Conservation (phyloP, 2,888 invertebrate species). For the Gari tellinella region DNA sequence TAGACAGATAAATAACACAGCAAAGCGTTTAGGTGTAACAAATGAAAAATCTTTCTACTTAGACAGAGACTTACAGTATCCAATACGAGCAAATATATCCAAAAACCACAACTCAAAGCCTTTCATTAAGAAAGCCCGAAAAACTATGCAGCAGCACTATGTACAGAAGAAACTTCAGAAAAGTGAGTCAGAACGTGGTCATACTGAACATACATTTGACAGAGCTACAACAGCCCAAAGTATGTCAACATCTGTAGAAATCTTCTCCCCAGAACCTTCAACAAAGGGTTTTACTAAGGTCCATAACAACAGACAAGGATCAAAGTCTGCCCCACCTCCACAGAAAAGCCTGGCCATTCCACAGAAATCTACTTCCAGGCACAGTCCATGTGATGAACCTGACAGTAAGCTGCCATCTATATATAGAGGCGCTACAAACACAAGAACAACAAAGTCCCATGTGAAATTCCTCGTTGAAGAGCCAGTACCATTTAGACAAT, state of each 20-base stretch:
- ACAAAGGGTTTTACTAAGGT: constrained; percentile 20
- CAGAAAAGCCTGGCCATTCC: constrained; percentile 34
- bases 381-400: constrained; percentile 34
- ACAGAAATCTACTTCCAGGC: constrained; percentile 25
- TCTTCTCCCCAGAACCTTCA: constrained; percentile 42
- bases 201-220: constrained; percentile 39
- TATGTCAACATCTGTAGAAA: constrained; percentile 57
- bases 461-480: constrained; percentile 62
- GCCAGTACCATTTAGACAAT: constrained; percentile 33
- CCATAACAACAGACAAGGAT: constrained; percentile 44
- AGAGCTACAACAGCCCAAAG: constrained; percentile 48
- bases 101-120: constrained; percentile 71
- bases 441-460: constrained; percentile 57
- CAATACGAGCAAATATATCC: constrained; percentile 65
- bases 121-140: constrained; percentile 70
- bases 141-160: constrained; percentile 60
- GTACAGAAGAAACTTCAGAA: constrained; percentile 50
- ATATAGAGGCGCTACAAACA: constrained; percentile 18
- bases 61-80: constrained; percentile 69
- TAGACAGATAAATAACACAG: constrained; percentile 67
- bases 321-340: constrained; percentile 65
- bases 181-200: constrained; percentile 43
- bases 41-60: constrained; percentile 72
- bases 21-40: constrained; percentile 71
- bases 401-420: constrained; percentile 60